Conservation (phyloP, 2,888 invertebrate species). For the Erebia palarica region DNA sequence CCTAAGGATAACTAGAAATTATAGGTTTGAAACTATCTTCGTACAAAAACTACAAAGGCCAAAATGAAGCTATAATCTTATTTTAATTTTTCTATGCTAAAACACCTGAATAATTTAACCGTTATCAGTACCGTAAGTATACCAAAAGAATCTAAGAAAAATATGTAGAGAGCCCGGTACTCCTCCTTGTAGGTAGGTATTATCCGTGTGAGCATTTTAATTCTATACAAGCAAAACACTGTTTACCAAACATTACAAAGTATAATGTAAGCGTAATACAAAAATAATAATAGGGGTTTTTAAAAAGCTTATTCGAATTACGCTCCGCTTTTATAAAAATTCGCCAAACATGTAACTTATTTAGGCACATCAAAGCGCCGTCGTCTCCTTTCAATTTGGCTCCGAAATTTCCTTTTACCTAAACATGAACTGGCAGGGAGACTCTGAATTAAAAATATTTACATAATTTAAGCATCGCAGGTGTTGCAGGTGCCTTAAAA, state of each 20-base stretch:
- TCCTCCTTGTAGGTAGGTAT: not conserved
- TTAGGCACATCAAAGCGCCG: slow-evolving; percentile 35
- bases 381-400: slow-evolving; percentile 37
- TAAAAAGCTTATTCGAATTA: slow-evolving; percentile 9
- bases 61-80: no score
- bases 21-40: no score
- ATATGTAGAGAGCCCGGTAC: not conserved
- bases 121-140: no score
- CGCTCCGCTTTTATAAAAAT: slow-evolving; percentile 16
- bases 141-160: no score
- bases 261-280: slow-evolving; percentile 9
- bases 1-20: no score
- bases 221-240: not conserved
- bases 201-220: not conserved
- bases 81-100: no score
- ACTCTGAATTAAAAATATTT: slow-evolving; percentile 47
- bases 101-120: not conserved
- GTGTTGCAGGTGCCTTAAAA: slow-evolving; percentile 45
- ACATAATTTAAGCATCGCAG: slow-evolving; percentile 48
- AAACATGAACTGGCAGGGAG: slow-evolving; percentile 37
- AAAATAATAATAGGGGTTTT: slow-evolving; percentile 4
- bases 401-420: slow-evolving; percentile 35
- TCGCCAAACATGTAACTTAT: slow-evolving; percentile 33
- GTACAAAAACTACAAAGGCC: no score
- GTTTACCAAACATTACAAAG: not conserved